Conservation (phyloP, 2,797 vertebrate species). For the Neosalanx taihuensis region DNA sequence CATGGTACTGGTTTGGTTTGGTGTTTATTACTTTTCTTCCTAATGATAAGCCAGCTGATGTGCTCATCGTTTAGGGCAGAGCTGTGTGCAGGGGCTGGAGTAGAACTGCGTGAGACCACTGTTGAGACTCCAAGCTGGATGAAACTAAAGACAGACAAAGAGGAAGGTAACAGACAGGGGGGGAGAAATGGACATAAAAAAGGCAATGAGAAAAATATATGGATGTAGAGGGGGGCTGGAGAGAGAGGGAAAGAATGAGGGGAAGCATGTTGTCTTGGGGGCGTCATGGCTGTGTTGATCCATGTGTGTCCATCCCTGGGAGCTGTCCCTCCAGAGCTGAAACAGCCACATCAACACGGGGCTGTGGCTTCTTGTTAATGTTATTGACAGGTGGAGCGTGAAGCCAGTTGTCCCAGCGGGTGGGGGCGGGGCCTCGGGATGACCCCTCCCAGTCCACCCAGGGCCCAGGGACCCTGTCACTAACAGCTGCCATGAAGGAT, state of each 20-base stretch:
- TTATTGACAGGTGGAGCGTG: conserved; percentile 71
- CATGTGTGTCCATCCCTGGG: conserved; percentile 61
- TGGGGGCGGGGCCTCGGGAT: conserved; percentile 46
- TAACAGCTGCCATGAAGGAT: conserved; percentile 22
- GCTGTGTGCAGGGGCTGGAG: conserved; percentile 3
- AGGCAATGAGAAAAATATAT: background rate
- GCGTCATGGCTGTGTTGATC: conserved; percentile 56
- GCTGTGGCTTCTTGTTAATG: conserved; percentile 62
- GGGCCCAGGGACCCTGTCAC: conserved; percentile 43
- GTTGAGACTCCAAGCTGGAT: background rate
- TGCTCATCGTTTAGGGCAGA: background rate
- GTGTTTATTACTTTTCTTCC: background rate
- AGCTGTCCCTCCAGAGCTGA: conserved; percentile 50
- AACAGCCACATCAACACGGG: conserved; percentile 48
- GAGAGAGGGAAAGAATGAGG: conserved; percentile 8
- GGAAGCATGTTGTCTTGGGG: conserved; percentile 23
- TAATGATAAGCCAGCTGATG: background rate
- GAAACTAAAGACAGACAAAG: background rate
- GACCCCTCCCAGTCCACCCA: conserved; percentile 54
- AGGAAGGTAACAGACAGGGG: background rate
- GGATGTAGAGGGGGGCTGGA: background rate
- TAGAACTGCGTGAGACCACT: background rate
- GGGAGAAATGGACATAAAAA: background rate
- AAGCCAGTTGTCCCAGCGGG: conserved; percentile 63
- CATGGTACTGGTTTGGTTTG: no score